A percentile compares a stretch with the other conserved stretches of the same genome.
These are phyloP conservation scores for Hirtodrosophila alboralis DNA, from an alignment of 2,888 invertebrate species.

Conservation along the genomic window DNA sequence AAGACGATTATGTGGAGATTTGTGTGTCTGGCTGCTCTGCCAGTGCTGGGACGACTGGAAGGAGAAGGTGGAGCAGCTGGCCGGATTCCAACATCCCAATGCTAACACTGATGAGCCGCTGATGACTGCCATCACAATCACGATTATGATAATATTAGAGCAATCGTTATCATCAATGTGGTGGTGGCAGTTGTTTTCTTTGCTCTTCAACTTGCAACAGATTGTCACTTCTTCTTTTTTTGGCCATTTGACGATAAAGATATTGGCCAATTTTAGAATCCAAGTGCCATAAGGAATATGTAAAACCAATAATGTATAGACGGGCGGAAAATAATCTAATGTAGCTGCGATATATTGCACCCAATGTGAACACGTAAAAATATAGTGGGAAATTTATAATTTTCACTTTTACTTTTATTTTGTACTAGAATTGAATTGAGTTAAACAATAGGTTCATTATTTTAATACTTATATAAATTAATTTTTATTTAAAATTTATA, in stretches of 20 bases:
- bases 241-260: slow-evolving; percentile 11
- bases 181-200: slow-evolving; percentile 26
- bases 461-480: too few relatives aligned
- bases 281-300: background rate
- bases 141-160: slow-evolving; percentile 69
- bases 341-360: too few relatives aligned
- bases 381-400: too few relatives aligned
- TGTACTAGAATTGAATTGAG: too few relatives aligned
- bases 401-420: too few relatives aligned
- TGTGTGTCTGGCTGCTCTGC: slow-evolving; percentile 53
- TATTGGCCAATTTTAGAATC: slow-evolving; percentile 23
- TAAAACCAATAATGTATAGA: background rate
- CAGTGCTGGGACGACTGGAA: too few relatives aligned
- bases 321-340: too few relatives aligned
- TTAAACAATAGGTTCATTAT: too few relatives aligned
- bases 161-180: slow-evolving; percentile 58
- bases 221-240: slow-evolving; percentile 23
- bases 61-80: too few relatives aligned
- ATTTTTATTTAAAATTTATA: too few relatives aligned
- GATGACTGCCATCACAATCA: slow-evolving; percentile 73
- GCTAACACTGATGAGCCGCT: slow-evolving; percentile 60
- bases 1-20: slow-evolving; percentile 71
- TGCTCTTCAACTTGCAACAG: slow-evolving; percentile 3
- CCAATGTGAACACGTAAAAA: too few relatives aligned
- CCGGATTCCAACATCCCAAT: background rate